Evolutionary conservation across 35 echinoderm and acorn worm species (phyloP).

Genomic region (Eucidaris tribuloides): DNA sequence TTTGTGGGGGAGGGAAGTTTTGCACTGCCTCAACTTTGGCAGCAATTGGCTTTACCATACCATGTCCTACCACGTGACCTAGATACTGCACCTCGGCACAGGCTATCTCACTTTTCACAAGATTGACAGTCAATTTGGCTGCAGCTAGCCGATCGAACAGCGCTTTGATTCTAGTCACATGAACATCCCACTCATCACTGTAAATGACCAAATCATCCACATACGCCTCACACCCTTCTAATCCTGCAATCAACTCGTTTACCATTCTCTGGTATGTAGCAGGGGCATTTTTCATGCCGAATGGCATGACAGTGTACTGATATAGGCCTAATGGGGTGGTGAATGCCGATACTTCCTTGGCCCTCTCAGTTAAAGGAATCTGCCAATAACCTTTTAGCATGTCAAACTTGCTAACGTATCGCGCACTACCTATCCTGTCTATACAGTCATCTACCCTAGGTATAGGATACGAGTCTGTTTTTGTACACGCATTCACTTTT

Average conservation of each 20-base stretch:
- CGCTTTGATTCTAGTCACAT: background rate
- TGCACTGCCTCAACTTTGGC: conserved; percentile 61
- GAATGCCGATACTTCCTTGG: conserved; percentile 51
- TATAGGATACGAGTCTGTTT: conserved; percentile 67
- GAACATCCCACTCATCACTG: conserved; percentile 41
- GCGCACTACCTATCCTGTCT: conserved; percentile 52
- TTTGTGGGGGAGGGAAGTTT: conserved; percentile 31
- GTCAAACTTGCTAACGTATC: conserved; percentile 72
- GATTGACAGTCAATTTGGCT: conserved; percentile 47
- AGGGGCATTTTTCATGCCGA: conserved; percentile 77
- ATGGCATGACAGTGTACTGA: conserved; percentile 67
- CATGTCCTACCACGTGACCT: background rate
- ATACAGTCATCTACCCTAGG: conserved; percentile 72
- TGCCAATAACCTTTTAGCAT: conserved; percentile 52
- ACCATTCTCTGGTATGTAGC: conserved; percentile 66
- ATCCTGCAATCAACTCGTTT: background rate
- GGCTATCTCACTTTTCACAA: conserved; percentile 36
- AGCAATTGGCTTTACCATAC: conserved; percentile 26
- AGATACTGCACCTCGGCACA: conserved; percentile 5
- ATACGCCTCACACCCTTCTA: conserved; percentile 47
- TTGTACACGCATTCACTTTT: conserved; percentile 57
- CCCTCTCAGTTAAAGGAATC: conserved; percentile 35
- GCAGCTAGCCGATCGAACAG: conserved; percentile 41
- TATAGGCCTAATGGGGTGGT: conserved; percentile 37
- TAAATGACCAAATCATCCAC: conserved; percentile 64